Evolutionary conservation across 2,888 invertebrate species (phyloP), one percentile per base, ranked within the genome.

Genomic region (Tholera decimalis): DNA sequence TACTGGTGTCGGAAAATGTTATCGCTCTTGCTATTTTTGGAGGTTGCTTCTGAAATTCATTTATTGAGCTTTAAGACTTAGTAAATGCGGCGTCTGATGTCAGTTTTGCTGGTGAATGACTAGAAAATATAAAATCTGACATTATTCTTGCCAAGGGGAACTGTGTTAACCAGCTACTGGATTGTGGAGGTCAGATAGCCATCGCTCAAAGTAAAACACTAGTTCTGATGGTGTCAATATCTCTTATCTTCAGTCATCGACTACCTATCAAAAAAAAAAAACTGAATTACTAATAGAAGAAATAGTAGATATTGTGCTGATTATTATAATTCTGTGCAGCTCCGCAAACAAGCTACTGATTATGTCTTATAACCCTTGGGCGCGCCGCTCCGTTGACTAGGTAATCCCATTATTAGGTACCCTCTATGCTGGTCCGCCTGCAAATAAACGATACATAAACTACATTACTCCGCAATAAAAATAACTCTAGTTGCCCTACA

Each of bases 371-470:
- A 60, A 57, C 73, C 64, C 72, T 6, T 43, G 65, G 66, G 63
- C 37, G 41, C 33, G 33, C 9, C 18, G 61, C 64, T 67, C 50
- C 33, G 55, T 35, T 30, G 55, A n/a, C n/a, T 64, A 39, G 43
- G 33, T 78, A 68, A 63, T 73, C 55, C 49, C 41, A 30, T 73
- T 73, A 77, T n/a, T n/a, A n/a, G n/a, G 57, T 47, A 51, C 7
- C 5, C 35, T 47, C 35, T 26, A 51, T 37, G 35, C 58, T 55
- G 24, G 22, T 47, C 50, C 54, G 22, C 18, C 59, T 50, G 62
- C 44, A 56, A 72, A 73, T 67, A 63, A 28, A 35, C 26, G 49
- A 59, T 56, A 44, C 60, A 44, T 33, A 57, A 33, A 24, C 24
- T 20, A 39, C 20, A 2, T 47, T 54, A 73, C 18, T 33, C 26